Evolutionary conservation across 2,113 vertebrate species (phyloP), one percentile per base, ranked within the genome.

Genomic region (Alosa alosa): DNA sequence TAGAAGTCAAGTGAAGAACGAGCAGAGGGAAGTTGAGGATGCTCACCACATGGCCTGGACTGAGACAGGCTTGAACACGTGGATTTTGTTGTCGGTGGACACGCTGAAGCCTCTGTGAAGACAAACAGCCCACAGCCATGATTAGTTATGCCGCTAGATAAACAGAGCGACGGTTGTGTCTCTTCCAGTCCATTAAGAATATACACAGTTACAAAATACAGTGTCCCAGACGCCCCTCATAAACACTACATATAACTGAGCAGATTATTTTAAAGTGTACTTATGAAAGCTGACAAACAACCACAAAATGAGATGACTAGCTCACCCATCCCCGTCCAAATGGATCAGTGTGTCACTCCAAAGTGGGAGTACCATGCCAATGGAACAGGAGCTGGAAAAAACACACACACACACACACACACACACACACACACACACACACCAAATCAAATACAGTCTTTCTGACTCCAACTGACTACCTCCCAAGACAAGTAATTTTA

Each of bases 31-130:
- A 44, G 57, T 41, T 6, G 17, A 82, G 6, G n/a, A 9, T 17
- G 92, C 97, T 97, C 90, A 99, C 98, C 98, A 99, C 98, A 99
- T 99, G 81, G 98, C 98, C 92, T 99, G 98, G 11, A 99, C 98
- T 0, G 98, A 99, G n/a, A 99, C 98, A 0, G 98, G 98, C 91
- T 99, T 99, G 94, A 99, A 99, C 88, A 99, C 95, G 87, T 99
- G 98, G 90, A 99, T 95, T 93, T 97, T 96, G 95, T 96, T 99
- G 90, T 96, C 97, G 20, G 98, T 99, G 0, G 98, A 99, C 44
- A 99, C 98, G 44, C 97, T 99, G 92, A 99, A 99, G 72, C 98
- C 96, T 87, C 96, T 97, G 92, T 45, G 72, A 85, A 83, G 9
- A 84, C 84, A 82, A 86, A 86, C 22, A 91, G 47, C 90, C 49